These are phyloP conservation scores for Prinia subflava DNA, from an alignment of 2,113 vertebrate species.

Conservation along the genomic window DNA sequence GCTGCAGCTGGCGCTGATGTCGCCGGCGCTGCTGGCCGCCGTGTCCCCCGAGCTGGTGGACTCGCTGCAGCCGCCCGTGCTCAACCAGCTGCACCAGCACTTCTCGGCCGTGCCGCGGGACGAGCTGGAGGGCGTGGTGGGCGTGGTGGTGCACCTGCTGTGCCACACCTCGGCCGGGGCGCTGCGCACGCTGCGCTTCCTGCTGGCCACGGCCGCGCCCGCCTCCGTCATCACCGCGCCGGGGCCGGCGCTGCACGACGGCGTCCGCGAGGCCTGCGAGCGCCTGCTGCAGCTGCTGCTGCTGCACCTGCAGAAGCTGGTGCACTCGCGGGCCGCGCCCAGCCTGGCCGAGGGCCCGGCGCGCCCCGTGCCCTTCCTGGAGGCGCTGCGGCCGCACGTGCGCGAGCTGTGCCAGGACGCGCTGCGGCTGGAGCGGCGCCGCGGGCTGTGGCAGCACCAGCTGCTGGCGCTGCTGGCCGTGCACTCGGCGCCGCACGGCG, in stretches of 20 bases:
- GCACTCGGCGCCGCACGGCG: constrained; percentile 82
- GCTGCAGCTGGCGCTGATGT: constrained; percentile 89
- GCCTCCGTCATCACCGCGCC: constrained; percentile 87
- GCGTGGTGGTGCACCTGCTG: constrained; percentile 86
- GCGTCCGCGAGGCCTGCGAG: constrained; percentile 89
- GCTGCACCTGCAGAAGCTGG: constrained; percentile 88
- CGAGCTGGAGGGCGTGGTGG: constrained; percentile 87
- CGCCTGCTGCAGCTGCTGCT: constrained; percentile 88
- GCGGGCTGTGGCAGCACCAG: constrained; percentile 92
- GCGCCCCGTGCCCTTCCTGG: constrained; percentile 84
- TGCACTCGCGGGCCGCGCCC: too few species aligned
- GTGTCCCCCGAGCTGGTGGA: constrained; percentile 88
- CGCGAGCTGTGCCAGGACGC: constrained; percentile 86
- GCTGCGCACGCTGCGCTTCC: constrained; percentile 82
- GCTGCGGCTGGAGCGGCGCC: constrained; percentile 83
- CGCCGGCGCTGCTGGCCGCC: constrained; percentile 83
- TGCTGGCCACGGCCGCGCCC: constrained; percentile 88
- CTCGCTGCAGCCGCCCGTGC: constrained; percentile 79
- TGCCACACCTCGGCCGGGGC: constrained; percentile 88
- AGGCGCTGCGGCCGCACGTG: constrained; percentile 79
- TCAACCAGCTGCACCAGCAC: constrained; percentile 88
- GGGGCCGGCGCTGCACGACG: constrained; percentile 80
- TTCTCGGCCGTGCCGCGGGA: constrained; percentile 81
- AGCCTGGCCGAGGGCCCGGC: constrained; percentile 55
- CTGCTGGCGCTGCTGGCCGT: constrained; percentile 85